Evolutionary conservation across 2,797 vertebrate genomes (phyloP).

Genomic region (Furcifer pardalis): DNA sequence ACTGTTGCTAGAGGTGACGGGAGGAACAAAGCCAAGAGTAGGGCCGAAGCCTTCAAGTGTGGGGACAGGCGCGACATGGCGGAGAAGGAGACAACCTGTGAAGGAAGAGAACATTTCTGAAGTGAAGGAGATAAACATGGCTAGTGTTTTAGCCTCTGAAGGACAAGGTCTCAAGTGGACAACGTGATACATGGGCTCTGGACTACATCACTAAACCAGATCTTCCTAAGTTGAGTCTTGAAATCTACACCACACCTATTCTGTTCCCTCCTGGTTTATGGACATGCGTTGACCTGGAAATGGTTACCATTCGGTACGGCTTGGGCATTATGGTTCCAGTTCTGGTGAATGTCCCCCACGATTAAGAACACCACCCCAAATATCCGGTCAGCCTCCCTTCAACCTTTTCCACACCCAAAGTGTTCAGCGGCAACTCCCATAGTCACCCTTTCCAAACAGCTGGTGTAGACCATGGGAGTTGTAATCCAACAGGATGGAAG

Average conservation of each 20-base stretch:
- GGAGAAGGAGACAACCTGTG: not conserved
- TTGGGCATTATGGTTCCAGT: no score
- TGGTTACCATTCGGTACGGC: no score
- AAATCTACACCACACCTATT: no score
- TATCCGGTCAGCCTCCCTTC: not conserved
- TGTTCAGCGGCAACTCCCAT: not conserved
- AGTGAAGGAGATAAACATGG: fast-evolving
- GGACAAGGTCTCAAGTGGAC: no score
- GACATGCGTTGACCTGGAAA: no score
- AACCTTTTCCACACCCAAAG: not conserved
- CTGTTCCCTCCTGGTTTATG: no score
- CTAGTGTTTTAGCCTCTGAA: not conserved
- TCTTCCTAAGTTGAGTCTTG: no score
- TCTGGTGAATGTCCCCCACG: no score
- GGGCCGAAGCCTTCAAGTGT: not conserved
- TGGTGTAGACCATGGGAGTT: not conserved
- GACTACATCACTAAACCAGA: no score
- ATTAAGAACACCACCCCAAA: no score
- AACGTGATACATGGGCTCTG: no score
- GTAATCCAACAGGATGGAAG: not conserved
- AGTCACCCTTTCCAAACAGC: not conserved
- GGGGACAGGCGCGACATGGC: slow-evolving; percentile 8
- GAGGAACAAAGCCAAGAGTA: slow-evolving; percentile 25
- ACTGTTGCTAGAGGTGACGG: not conserved
- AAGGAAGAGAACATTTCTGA: not conserved